These are phyloP conservation scores for Pluvialis apricaria DNA, from an alignment of 2,113 vertebrate species.

Conservation along the genomic window DNA sequence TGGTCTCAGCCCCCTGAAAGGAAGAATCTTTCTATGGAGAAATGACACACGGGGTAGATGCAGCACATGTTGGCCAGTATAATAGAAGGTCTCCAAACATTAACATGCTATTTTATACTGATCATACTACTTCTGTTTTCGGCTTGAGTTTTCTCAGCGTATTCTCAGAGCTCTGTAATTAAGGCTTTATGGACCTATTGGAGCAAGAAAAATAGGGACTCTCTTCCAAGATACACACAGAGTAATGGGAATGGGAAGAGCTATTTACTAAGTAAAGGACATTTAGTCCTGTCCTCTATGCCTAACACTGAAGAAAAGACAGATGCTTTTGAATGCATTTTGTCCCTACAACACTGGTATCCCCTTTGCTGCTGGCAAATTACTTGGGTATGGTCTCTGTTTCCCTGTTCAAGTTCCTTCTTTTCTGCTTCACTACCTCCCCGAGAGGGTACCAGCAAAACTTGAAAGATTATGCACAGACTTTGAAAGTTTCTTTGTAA, in stretches of 20 bases:
- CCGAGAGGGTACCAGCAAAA: background rate
- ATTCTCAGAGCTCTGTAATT: background rate
- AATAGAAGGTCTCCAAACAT: background rate
- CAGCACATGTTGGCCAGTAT: background rate
- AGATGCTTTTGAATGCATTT: background rate
- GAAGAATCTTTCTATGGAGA: constrained; percentile 29
- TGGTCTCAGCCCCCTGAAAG: constrained; percentile 46
- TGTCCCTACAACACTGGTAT: background rate
- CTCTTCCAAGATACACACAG: background rate
- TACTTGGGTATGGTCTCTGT: background rate
- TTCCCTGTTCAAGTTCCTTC: background rate
- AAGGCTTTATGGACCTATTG: background rate
- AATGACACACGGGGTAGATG: background rate
- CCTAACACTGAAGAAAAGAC: background rate
- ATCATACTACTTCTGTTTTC: background rate
- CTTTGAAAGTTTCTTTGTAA: background rate
- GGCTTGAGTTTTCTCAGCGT: background rate
- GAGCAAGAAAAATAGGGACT: background rate
- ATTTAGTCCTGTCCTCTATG: background rate
- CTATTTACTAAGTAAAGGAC: background rate
- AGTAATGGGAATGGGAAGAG: background rate
- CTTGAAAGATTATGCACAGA: background rate
- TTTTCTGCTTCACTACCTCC: background rate
- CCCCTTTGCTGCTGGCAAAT: background rate
- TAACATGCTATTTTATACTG: background rate